Evolutionary conservation across 2,888 invertebrate genomes (phyloP).

Genomic region (Chrysina gloriosa): DNA sequence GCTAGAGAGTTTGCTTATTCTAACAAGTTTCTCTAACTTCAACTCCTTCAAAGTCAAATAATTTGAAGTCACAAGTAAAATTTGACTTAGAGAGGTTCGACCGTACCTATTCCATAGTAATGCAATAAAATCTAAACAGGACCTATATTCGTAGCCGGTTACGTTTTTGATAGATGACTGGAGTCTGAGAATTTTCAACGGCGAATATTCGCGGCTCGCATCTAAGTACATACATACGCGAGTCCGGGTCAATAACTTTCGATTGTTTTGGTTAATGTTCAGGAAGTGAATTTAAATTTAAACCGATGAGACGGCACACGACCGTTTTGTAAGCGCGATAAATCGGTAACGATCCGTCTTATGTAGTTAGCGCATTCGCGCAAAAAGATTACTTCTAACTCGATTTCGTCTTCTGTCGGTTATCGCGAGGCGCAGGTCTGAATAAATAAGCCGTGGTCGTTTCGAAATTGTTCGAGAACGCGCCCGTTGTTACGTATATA

Average conservation of each 20-base stretch:
- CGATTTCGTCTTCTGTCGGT: background rate
- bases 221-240: no score
- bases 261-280: slow-evolving; percentile 38
- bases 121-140: background rate
- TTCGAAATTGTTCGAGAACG: background rate
- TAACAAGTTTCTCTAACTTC: no score
- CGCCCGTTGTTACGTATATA: background rate
- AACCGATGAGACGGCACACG: slow-evolving; percentile 16
- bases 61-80: no score
- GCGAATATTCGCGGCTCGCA: background rate
- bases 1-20: no score
- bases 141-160: background rate
- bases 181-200: background rate
- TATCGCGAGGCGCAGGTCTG: background rate
- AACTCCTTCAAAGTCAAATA: no score
- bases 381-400: slow-evolving; percentile 12
- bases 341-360: slow-evolving; percentile 11
- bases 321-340: slow-evolving; percentile 3
- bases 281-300: slow-evolving; percentile 39
- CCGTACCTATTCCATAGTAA: no score
- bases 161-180: background rate
- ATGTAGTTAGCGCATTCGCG: background rate
- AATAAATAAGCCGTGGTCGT: background rate
- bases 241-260: slow-evolving; percentile 40
- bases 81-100: no score